phyloP scores from a whole-genome alignment of 2,113 vertebrate genomes.

The chimpanzee (Pan troglodytes) region NHGRI_mPanTro3-v2.1_pri NC_072410.2:100198501-100199000 shows the following conservation, averaged over 20 bases:
- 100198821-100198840: neutral
- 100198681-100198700: neutral
- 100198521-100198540: neutral
- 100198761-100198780: neutral
- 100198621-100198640: neutral
- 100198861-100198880: neutral
- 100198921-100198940: neutral
- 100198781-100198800: neutral
- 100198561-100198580: neutral
- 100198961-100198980: neutral
- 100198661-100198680: neutral
- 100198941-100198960: neutral
- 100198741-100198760: neutral
- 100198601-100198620: neutral
- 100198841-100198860: neutral
- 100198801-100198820: neutral
- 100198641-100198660: neutral
- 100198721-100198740: neutral
- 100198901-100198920: neutral
- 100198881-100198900: neutral
- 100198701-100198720: neutral
- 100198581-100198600: neutral
- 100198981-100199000: neutral
- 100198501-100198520: neutral
- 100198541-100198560: neutral